A percentile compares a stretch with the other conserved stretches of the same genome.
phyloP scores from a whole-genome alignment of 2,113 vertebrate species.

The Maccullochella peelii region DNA sequence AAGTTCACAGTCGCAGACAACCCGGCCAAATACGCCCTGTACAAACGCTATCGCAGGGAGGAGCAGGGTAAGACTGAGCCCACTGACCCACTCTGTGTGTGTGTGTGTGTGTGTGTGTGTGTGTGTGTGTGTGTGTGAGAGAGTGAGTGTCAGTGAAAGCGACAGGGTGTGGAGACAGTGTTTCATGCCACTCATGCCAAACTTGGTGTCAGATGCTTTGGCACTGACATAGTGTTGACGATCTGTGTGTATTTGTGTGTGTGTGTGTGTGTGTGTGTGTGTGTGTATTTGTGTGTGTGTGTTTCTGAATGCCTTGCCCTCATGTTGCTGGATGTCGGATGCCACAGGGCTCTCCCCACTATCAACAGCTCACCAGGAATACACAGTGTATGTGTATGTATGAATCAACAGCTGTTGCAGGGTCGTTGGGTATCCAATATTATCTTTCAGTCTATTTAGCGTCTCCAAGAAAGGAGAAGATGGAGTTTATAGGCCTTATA shows the following conservation, averaged over 20 bases:
- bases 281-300: constrained; percentile 25
- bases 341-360: constrained; percentile 58
- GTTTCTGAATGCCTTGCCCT: constrained; percentile 49
- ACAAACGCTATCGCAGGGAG: constrained; percentile 92
- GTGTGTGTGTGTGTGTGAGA: constrained; percentile 19
- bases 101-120: constrained; percentile 26
- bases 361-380: constrained; percentile 43
- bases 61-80: constrained; percentile 89
- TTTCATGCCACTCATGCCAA: constrained; percentile 53
- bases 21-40: constrained; percentile 96
- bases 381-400: background rate
- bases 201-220: constrained; percentile 26
- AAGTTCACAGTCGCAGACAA: constrained; percentile 95
- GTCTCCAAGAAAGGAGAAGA: background rate
- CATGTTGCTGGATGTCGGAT: constrained; percentile 27
- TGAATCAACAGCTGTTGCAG: constrained; percentile 66
- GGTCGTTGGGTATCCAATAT: constrained; percentile 8
- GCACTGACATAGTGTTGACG: background rate
- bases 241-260: background rate
- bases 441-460: constrained; percentile 19
- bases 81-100: background rate
- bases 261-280: constrained; percentile 12
- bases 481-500: background rate
- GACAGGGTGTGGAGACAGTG: constrained; percentile 3
- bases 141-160: constrained; percentile 1